These are phyloP conservation scores for Cetonia aurata DNA, from an alignment of 2,888 invertebrate species.

Conservation along the genomic window DNA sequence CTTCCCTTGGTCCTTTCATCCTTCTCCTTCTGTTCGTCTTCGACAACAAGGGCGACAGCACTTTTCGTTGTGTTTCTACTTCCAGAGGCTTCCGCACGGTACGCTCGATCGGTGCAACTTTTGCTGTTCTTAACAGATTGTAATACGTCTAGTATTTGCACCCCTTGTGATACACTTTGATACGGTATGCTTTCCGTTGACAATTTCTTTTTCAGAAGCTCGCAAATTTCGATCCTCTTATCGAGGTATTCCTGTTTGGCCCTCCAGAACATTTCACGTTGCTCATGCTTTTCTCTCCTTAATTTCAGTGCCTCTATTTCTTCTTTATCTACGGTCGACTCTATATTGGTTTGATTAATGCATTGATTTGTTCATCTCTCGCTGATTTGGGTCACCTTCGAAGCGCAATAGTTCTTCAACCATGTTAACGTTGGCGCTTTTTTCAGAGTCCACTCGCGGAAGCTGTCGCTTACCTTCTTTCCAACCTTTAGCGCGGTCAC, in stretches of 20 bases:
- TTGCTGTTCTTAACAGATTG: slow-evolving; percentile 40
- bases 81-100: not conserved
- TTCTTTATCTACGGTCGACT: slow-evolving; percentile 36
- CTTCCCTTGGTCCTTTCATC: not conserved
- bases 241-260: slow-evolving; percentile 54
- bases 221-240: slow-evolving; percentile 53
- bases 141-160: slow-evolving; percentile 43
- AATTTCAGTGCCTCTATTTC: slow-evolving; percentile 47
- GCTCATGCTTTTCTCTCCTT: slow-evolving; percentile 52
- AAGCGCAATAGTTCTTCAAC: slow-evolving; percentile 44
- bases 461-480: slow-evolving; percentile 43
- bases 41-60: slow-evolving; percentile 1
- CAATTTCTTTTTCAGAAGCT: slow-evolving; percentile 48
- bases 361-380: slow-evolving; percentile 38
- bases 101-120: slow-evolving; percentile 16
- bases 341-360: slow-evolving; percentile 16
- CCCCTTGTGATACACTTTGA: slow-evolving; percentile 35
- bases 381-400: slow-evolving; percentile 43
- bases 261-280: slow-evolving; percentile 51
- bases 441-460: slow-evolving; percentile 44
- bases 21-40: slow-evolving; percentile 1
- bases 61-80: slow-evolving; percentile 27
- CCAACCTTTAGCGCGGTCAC: slow-evolving; percentile 44
- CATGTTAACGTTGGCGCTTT: slow-evolving; percentile 44
- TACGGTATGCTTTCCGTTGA: slow-evolving; percentile 21